These are phyloP conservation scores for Stegodyphus dumicola DNA, from an alignment of 1,140 invertebrate genomes.

Conservation along the genomic window DNA sequence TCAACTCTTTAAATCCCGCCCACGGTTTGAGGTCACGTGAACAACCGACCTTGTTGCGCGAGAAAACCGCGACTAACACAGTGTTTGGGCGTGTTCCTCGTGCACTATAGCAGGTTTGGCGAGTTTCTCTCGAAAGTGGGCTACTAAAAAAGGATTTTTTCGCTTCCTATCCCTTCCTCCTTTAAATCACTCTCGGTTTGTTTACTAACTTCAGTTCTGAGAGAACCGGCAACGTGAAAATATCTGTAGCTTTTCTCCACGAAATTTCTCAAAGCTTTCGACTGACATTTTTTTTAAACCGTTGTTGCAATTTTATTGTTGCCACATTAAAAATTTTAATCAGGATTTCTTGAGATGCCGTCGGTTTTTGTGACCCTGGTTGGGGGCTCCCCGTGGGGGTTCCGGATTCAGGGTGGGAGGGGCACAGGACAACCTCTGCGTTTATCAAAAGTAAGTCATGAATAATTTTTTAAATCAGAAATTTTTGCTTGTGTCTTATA, in stretches of 20 bases:
- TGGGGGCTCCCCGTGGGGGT: slow-evolving; percentile 61
- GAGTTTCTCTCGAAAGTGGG: slow-evolving; percentile 42
- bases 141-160: slow-evolving; percentile 43
- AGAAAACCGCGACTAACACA: not conserved
- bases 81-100: slow-evolving; percentile 19
- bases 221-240: not conserved
- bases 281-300: not conserved
- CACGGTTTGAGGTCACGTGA: slow-evolving; percentile 28
- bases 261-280: not conserved
- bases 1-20: slow-evolving; percentile 1
- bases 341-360: slow-evolving; percentile 10
- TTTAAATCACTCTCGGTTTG: not conserved
- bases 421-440: slow-evolving; percentile 80
- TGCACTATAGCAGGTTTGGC: slow-evolving; percentile 49
- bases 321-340: not conserved
- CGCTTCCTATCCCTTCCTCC: not conserved
- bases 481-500: too few species aligned
- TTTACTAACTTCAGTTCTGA: slow-evolving; percentile 13
- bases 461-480: not conserved
- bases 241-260: not conserved
- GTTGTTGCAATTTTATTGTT: too few species aligned
- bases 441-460: slow-evolving; percentile 80
- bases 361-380: slow-evolving; percentile 56
- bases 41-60: slow-evolving; percentile 36
- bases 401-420: slow-evolving; percentile 71